Evolutionary conservation across 2,888 invertebrate species (phyloP).

Genomic region (Cordylochernes scorpioides): DNA sequence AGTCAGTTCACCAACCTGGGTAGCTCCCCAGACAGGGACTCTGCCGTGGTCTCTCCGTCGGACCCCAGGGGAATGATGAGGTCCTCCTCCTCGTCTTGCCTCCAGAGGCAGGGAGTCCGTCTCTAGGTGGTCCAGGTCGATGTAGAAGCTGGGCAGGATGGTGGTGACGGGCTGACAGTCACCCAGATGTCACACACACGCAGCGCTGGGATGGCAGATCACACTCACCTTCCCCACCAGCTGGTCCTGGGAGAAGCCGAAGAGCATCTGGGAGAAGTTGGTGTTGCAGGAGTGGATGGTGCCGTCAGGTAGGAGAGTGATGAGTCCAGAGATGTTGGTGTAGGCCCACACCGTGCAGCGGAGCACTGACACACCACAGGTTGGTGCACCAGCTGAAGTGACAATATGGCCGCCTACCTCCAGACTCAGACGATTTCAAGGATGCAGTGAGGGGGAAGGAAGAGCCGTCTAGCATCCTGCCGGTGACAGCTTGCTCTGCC

Average conservation of each 20-base stretch:
- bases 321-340: conserved; percentile 35
- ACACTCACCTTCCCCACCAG: conserved; percentile 28
- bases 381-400: too few species aligned
- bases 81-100: conserved; percentile 21
- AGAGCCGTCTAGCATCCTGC: too few species aligned
- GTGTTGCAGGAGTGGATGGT: conserved; percentile 36
- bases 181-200: too few species aligned
- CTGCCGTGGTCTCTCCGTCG: conserved; percentile 10
- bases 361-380: too few species aligned
- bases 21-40: too few species aligned
- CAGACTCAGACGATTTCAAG: too few species aligned
- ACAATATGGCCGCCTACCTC: too few species aligned
- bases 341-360: conserved; percentile 20
- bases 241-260: conserved; percentile 33
- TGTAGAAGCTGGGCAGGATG: conserved; percentile 33
- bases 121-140: conserved; percentile 29
- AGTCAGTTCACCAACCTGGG: too few species aligned
- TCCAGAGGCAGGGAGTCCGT: conserved; percentile 27
- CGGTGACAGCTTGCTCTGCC: too few species aligned
- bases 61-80: too few species aligned
- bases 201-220: too few species aligned
- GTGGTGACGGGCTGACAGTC: conserved; percentile 15
- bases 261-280: conserved; percentile 36
- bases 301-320: conserved; percentile 35
- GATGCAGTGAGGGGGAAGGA: too few species aligned